phyloP scores from a whole-genome alignment of 2,888 invertebrate genomes.

The Alitta virens region DNA sequence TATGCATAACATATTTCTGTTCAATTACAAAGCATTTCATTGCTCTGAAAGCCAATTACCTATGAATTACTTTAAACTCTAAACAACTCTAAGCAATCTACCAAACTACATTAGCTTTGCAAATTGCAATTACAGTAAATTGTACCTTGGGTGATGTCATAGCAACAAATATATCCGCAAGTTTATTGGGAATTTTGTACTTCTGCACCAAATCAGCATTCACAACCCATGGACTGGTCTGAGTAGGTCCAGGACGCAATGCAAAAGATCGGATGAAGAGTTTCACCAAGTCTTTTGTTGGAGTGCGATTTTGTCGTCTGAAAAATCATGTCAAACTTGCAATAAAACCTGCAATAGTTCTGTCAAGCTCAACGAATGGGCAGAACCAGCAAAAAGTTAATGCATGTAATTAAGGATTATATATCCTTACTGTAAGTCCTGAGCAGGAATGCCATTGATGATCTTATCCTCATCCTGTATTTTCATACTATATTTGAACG shows the following conservation, averaged over 20 bases:
- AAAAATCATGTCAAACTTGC: no score
- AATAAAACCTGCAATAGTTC: no score
- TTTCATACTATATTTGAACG: slow-evolving; percentile 50
- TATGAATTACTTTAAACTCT: no score
- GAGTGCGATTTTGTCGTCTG: slow-evolving; percentile 46
- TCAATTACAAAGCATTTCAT: no score
- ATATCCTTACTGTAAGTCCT: slow-evolving; percentile 47
- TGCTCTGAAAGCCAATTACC: no score
- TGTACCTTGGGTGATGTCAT: not conserved
- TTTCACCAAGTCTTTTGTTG: slow-evolving; percentile 55
- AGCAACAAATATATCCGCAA: slow-evolving; percentile 52
- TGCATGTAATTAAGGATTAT: no score
- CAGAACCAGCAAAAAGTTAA: no score
- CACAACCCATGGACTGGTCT: slow-evolving; percentile 55
- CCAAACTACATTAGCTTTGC: no score
- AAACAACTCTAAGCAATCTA: no score
- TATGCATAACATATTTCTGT: no score
- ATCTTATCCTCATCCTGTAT: slow-evolving; percentile 49
- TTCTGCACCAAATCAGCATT: slow-evolving; percentile 50
- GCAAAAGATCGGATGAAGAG: slow-evolving; percentile 55
- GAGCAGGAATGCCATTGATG: slow-evolving; percentile 51
- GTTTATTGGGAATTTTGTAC: slow-evolving; percentile 49
- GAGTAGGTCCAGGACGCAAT: slow-evolving; percentile 45
- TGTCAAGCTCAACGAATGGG: no score
- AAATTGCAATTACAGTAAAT: not conserved